Percentiles rank a stretch among this genome's conserved stretches.
phyloP scores from a whole-genome alignment of 2,797 vertebrate genomes.

The Psittacula derbiana region DNA sequence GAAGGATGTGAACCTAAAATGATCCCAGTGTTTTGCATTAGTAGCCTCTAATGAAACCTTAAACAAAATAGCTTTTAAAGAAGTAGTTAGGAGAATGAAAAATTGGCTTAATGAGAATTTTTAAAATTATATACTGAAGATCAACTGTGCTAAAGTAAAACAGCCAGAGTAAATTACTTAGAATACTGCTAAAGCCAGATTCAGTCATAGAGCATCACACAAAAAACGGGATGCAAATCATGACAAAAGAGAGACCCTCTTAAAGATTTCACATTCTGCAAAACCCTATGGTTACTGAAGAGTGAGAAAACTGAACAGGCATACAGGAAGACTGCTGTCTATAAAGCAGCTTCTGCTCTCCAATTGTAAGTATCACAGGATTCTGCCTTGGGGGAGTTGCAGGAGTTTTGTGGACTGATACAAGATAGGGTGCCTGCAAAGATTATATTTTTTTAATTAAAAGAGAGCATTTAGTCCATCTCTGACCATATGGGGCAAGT shows the following conservation, averaged over 20 bases:
- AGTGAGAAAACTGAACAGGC: not conserved
- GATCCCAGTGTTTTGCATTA: not conserved
- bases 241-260: not conserved
- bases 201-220: not conserved
- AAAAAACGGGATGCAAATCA: not conserved
- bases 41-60: not conserved
- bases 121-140: not conserved
- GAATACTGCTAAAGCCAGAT: not conserved
- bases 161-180: not conserved
- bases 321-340: not conserved
- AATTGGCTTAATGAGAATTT: not conserved
- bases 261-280: not conserved
- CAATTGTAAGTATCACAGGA: not conserved
- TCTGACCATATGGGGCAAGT: not conserved
- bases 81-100: not conserved
- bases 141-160: not conserved
- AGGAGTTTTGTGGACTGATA: not conserved
- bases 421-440: not conserved
- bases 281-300: not conserved
- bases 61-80: not conserved
- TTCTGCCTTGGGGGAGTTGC: not conserved
- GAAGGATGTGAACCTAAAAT: not conserved
- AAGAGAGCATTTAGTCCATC: not conserved
- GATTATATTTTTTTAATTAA: not conserved
- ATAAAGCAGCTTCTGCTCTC: not conserved